These are phyloP conservation scores for Pteromalus puparum DNA, from an alignment of 1,140 invertebrate species.

Conservation along the genomic window DNA sequence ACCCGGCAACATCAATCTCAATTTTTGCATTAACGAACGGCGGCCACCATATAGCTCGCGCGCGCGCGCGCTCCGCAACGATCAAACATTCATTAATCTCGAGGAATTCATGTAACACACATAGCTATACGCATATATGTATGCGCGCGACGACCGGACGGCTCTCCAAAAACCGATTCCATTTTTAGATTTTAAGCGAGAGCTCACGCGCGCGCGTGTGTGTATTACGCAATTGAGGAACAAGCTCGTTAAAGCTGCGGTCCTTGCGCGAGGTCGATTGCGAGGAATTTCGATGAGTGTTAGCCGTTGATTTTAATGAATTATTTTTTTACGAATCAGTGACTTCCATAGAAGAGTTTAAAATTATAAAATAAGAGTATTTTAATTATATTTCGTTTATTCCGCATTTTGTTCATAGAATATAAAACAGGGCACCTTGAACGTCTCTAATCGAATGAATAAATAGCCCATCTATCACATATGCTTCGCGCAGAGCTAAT, in stretches of 20 bases:
- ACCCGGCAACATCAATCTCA: constrained; percentile 16
- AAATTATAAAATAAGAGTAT: too few relatives aligned
- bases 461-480: neutral
- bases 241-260: neutral
- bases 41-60: too few relatives aligned
- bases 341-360: too few relatives aligned
- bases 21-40: constrained; percentile 18
- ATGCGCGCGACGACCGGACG: neutral
- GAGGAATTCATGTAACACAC: constrained; percentile 28
- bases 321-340: too few relatives aligned
- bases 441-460: neutral
- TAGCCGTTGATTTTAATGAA: neutral
- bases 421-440: neutral
- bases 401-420: neutral
- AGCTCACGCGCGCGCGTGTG: neutral
- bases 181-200: constrained; percentile 23
- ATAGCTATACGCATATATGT: neutral
- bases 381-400: neutral
- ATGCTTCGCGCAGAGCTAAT: neutral
- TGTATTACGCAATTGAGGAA: constrained; percentile 12
- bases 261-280: constrained; percentile 10
- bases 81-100: constrained; percentile 18
- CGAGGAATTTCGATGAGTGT: too few relatives aligned
- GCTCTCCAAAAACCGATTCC: constrained; percentile 28
- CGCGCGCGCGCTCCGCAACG: neutral